phyloP scores from a whole-genome alignment of 2,113 vertebrate genomes.

The Anhinga anhinga region DNA sequence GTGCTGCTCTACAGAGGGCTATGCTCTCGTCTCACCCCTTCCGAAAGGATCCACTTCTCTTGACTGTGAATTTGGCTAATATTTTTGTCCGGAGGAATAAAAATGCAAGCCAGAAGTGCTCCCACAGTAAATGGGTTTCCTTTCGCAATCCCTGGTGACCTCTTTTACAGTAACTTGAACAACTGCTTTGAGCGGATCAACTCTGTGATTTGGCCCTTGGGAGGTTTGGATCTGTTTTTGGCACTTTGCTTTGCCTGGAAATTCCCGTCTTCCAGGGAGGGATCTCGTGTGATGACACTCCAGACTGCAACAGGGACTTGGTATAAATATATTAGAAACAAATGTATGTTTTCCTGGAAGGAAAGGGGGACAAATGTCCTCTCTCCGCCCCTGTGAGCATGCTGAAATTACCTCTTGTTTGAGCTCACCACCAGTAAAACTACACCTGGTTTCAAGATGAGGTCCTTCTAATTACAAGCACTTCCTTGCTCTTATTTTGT shows the following conservation, averaged over 20 bases:
- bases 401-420: not conserved
- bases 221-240: not conserved
- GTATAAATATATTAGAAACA: not conserved
- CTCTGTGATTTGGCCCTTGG: not conserved
- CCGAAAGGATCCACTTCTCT: not conserved
- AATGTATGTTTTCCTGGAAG: not conserved
- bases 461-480: not conserved
- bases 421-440: not conserved
- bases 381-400: not conserved
- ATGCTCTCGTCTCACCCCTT: not conserved
- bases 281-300: not conserved
- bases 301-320: not conserved
- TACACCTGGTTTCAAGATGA: not conserved
- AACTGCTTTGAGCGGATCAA: rapidly evolving
- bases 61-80: not conserved
- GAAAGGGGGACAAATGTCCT: not conserved
- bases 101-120: not conserved
- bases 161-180: not conserved
- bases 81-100: not conserved
- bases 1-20: rapidly evolving
- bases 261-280: not conserved
- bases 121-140: not conserved
- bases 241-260: not conserved
- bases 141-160: not conserved
- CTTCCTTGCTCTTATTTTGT: not conserved